A percentile compares a stretch with the other conserved stretches of the same genome.
Evolutionary conservation across 2,888 invertebrate genomes (phyloP).

Genomic region (Drosophila percnosoma): DNA sequence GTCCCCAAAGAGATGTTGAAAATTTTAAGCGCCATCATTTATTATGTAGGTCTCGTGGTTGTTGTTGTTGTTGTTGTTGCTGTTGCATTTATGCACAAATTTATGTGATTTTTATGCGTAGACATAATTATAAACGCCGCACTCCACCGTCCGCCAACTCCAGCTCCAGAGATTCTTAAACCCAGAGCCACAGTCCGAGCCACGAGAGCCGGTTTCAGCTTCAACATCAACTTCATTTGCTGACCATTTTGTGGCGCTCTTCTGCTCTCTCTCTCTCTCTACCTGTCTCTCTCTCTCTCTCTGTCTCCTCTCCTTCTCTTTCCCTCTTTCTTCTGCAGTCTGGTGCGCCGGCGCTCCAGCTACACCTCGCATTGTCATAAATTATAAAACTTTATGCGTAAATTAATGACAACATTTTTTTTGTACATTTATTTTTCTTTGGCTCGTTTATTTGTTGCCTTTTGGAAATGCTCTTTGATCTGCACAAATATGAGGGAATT

Average conservation of each 20-base stretch:
- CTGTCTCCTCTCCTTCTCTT: not conserved
- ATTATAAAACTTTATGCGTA: conserved; percentile 84
- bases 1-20: conserved; percentile 77
- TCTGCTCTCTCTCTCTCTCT: conserved; percentile 11
- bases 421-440: conserved; percentile 29
- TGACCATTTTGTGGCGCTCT: conserved; percentile 41
- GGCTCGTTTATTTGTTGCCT: conserved; percentile 42
- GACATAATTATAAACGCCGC: conserved; percentile 82
- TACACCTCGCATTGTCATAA: conserved; percentile 82
- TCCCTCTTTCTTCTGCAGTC: conserved; percentile 7
- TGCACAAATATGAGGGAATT: not conserved
- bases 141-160: conserved; percentile 41
- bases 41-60: conserved; percentile 73
- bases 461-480: conserved; percentile 35
- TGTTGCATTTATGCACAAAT: conserved; percentile 81
- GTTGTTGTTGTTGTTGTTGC: conserved; percentile 35
- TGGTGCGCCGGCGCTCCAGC: conserved; percentile 75
- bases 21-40: conserved; percentile 84
- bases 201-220: conserved; percentile 36
- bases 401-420: conserved; percentile 82
- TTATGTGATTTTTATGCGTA: conserved; percentile 84
- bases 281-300: conserved; percentile 10
- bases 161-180: conserved; percentile 36
- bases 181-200: conserved; percentile 17
- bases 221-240: conserved; percentile 54